These are phyloP conservation scores for Chalcis sispes DNA, from an alignment of 2,888 invertebrate genomes.

Conservation along the genomic window DNA sequence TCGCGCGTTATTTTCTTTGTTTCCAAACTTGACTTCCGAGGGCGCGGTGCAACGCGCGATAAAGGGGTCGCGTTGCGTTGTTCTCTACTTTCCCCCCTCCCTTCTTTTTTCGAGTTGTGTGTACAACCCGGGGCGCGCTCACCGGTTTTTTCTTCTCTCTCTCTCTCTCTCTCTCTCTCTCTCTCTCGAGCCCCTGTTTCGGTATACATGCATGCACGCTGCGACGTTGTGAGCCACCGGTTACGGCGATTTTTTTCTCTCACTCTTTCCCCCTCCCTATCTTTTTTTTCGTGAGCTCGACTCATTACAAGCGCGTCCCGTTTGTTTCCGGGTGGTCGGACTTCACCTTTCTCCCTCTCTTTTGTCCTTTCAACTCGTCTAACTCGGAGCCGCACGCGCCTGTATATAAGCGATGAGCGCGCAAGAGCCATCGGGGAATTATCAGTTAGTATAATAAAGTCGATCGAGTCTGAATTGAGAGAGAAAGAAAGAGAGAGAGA, in stretches of 20 bases:
- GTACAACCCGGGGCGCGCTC: background rate
- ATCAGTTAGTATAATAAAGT: conserved; percentile 57
- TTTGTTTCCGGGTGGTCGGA: conserved; percentile 38
- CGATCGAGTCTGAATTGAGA: conserved; percentile 1
- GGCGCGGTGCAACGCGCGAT: conserved; percentile 27
- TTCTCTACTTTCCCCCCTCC: background rate
- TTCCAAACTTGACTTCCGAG: conserved; percentile 41
- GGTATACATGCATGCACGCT: background rate
- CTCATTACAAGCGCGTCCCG: conserved; percentile 8
- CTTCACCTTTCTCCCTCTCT: background rate
- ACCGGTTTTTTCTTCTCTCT: background rate
- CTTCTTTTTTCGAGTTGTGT: background rate
- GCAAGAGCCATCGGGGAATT: conserved; percentile 55
- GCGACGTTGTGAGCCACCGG: conserved; percentile 6
- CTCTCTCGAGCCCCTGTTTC: background rate
- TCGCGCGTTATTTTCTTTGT: conserved; percentile 39
- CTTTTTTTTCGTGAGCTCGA: too few relatives aligned
- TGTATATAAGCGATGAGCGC: conserved; percentile 35
- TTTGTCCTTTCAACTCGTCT: background rate
- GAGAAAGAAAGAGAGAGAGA: background rate
- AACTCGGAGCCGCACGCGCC: conserved; percentile 21
- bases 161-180: background rate
- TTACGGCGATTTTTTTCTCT: conserved; percentile 23
- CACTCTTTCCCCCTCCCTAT: background rate
- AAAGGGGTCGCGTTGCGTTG: too few relatives aligned